These are phyloP conservation scores for Phocoena sinus DNA, from an alignment of 2,113 vertebrate species.

Conservation along the genomic window DNA sequence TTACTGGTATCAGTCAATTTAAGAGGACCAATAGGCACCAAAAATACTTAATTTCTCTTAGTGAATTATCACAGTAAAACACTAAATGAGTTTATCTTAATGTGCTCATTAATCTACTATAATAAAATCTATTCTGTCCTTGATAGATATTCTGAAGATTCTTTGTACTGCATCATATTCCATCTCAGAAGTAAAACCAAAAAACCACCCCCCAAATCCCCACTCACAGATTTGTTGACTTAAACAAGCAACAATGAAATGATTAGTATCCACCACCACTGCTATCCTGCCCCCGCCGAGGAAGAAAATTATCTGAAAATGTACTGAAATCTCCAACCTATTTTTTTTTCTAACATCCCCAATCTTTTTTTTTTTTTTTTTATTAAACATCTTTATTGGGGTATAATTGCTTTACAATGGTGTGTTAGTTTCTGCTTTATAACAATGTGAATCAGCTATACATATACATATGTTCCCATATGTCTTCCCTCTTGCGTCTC, in stretches of 20 bases:
- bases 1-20: not conserved
- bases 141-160: not conserved
- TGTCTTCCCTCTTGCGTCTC: no score
- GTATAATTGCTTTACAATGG: no score
- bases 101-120: not conserved
- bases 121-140: not conserved
- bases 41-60: not conserved
- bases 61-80: constrained; percentile 3
- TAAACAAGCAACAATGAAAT: not conserved
- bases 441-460: no score
- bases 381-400: no score
- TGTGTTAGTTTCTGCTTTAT: no score
- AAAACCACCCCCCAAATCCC: not conserved
- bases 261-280: not conserved
- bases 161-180: not conserved
- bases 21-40: not conserved
- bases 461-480: no score
- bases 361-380: no score
- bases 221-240: not conserved
- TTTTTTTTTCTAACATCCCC: not conserved
- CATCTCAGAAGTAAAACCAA: not conserved
- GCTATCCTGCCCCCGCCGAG: not conserved
- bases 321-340: not conserved
- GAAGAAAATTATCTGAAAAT: constrained; percentile 11
- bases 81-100: not conserved